Evolutionary conservation across 2,888 invertebrate species (phyloP), one percentile per base, ranked within the genome.

Genomic region (Lepidocyrtinus sp.): DNA sequence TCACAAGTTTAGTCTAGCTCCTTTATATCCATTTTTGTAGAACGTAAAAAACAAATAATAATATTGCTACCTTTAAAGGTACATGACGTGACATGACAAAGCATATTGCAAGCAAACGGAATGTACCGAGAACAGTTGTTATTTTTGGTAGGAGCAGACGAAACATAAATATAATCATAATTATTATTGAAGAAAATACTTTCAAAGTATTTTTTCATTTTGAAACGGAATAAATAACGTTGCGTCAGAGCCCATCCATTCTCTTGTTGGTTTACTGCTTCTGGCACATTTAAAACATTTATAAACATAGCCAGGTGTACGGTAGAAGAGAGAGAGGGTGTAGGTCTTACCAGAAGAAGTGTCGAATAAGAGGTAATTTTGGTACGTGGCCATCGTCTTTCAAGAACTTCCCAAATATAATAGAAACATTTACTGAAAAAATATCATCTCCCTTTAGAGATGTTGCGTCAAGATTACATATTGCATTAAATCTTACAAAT

Each of bases 341-440:
- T 36, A 36, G 36, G 36, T 36, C 12, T 5, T 7, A 36, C 36
- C 5, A 36, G 12, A 12, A 36, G 36, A 36, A 36, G 36, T 36
- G 36, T 36, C 36, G 36, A 36, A 36, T 36, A 36, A 36, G n/a
- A n/a, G 26, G 36, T 7, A 9, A n/a, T 45, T 67, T 67, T 67
- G 67, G 67, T 67, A 67, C 67, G 67, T 67, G 67, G 67, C 67
- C 22, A 26, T 64, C 63, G 63, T 64, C 64, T 64, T 67, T 67
- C 15, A 65, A 65, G 65, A 65, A 17, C 15, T 65, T 45, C 1
- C 67, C 22, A 36, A 36, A 36, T 65, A 45, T 19, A 36, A 36
- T 36, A 36, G 36, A 36, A 36, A 12, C 36, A 36, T 36, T 36
- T 36, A 7, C 12, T 7, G 12, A 36, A 36, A 36, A 36, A 36